Evolutionary conservation across 2,888 invertebrate genomes (phyloP), one percentile per base, ranked within the genome.

Genomic region (Thecocarcelia acutangulata): DNA sequence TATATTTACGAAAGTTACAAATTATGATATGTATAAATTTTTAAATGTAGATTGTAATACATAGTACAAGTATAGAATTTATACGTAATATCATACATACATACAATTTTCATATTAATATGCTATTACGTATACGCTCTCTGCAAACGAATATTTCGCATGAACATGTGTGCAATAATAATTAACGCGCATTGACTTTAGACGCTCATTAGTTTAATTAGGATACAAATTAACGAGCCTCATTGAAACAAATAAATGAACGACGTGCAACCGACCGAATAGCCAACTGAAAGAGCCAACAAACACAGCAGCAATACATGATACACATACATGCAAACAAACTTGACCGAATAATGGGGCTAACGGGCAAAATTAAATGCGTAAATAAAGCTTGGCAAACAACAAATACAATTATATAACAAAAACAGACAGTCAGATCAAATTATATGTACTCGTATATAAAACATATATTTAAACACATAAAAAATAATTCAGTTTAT

Each of bases 141-240:
- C 1, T 46, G 15, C 15, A 15, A 8, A 8, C 8, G 8, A 33
- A 33, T 33, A 33, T 8, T 33, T 33, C 11, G 6, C 21, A 50
- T 13, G 52, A 66, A 17, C 9, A 15, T 37, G 13, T 66, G 69
- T 76, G 61, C 33, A 74, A 74, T 70, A 68, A 85, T 86, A 86
- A 85, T 85, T 85, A 82, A 82, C 70, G 83, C 84, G 87, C 88
- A 89, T 88, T 89, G 89, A 89, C 89, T 89, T 89, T 89, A 87
- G 88, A 86, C 89, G 89, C 89, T 89, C 89, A 89, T 89, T 89
- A 89, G 89, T 89, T 89, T 89, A 89, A 89, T 89, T 89, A 89
- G 89, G 87, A 87, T 87, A 88, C 89, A 88, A 89, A 89, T 89
- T 89, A 89, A 88, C 87, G 87, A 86, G 87, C 86, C 86, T 85